These are phyloP conservation scores for Hylia prasina DNA, from an alignment of 2,113 vertebrate species.

Conservation along the genomic window DNA sequence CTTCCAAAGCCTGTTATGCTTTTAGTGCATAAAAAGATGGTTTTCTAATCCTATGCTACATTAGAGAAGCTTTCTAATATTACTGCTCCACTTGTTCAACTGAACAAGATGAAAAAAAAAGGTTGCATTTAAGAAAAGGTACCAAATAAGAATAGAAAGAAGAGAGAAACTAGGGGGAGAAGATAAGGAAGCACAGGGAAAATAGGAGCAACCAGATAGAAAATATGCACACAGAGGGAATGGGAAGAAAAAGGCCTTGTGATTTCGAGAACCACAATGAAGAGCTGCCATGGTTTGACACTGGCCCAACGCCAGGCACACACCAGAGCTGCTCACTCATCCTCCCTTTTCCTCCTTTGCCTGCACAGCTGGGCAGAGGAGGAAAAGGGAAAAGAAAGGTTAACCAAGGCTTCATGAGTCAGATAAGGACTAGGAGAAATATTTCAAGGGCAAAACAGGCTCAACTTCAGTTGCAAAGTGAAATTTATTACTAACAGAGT, in stretches of 20 bases:
- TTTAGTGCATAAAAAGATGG: not conserved
- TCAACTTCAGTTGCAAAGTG: not conserved
- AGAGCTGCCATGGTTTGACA: not conserved
- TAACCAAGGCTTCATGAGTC: not conserved
- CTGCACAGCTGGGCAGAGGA: not conserved
- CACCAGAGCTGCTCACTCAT: fast-evolving
- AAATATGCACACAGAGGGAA: not conserved
- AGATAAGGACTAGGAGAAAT: not conserved
- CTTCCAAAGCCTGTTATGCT: not conserved
- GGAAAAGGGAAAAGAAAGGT: not conserved
- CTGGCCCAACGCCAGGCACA: not conserved
- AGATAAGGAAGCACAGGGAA: not conserved
- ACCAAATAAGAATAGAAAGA: not conserved
- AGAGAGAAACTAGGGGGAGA: not conserved
- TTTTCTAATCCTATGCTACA: not conserved
- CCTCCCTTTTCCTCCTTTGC: too few relatives aligned
- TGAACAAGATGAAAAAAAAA: not conserved
- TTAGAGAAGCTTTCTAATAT: not conserved
- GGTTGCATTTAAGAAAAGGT: not conserved
- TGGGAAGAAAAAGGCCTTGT: not conserved
- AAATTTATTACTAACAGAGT: not conserved
- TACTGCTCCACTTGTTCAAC: not conserved
- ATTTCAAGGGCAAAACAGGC: not conserved
- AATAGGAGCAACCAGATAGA: not conserved
- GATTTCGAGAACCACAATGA: not conserved